phyloP scores from a whole-genome alignment of 2,113 vertebrate genomes.

The Arenaria interpres region DNA sequence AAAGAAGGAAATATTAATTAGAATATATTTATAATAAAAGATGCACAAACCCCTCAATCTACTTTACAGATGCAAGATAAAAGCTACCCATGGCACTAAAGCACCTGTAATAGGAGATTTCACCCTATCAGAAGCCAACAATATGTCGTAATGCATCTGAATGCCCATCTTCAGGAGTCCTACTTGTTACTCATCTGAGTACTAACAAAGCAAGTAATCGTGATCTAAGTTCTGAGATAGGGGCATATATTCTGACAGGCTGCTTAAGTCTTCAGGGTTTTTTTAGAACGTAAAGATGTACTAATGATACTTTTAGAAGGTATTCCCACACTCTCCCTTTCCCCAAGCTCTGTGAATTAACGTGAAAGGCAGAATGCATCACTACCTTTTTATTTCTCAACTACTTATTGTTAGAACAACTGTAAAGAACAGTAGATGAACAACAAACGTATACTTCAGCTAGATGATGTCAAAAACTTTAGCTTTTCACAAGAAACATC shows the following conservation, averaged over 20 bases:
- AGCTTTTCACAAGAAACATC: not conserved
- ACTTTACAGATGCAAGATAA: not conserved
- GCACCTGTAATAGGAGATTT: not conserved
- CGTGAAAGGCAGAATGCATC: not conserved
- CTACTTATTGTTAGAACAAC: not conserved
- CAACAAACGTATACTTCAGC: not conserved
- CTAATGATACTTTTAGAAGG: not conserved
- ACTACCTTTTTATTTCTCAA: not conserved
- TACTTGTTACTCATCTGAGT: not conserved
- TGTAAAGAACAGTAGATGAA: not conserved
- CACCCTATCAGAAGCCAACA: not conserved
- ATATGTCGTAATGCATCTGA: not conserved
- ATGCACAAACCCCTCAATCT: not conserved
- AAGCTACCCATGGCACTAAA: not conserved
- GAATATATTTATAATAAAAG: not conserved
- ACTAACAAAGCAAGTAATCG: not conserved
- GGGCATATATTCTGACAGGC: no score
- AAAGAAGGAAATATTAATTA: not conserved
- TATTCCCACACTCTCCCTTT: not conserved
- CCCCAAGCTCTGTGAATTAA: not conserved
- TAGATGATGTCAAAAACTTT: not conserved
- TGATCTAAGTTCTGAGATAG: not conserved
- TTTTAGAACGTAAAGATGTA: not conserved
- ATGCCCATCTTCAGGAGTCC: not conserved
- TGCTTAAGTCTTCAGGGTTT: not conserved